Percentiles rank a stretch among this genome's conserved stretches.
Conservation (phyloP, 30 jellyfish, hydroid and myxozoan genomes). For the Hydractinia echinata region DNA sequence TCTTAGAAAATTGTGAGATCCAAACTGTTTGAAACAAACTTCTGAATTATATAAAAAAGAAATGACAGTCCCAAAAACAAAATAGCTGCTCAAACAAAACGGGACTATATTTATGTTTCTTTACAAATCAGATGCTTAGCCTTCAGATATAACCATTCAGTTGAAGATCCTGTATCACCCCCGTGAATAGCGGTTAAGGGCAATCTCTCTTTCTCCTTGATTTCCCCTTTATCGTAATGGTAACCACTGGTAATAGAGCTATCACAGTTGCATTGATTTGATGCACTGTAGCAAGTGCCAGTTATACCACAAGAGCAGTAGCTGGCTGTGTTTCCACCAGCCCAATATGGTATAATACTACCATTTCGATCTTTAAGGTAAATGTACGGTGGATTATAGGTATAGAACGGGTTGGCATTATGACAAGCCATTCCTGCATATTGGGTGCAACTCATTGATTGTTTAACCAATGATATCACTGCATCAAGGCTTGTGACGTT, state of each 20-base stretch:
- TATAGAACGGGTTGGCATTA: not conserved
- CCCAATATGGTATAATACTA: not conserved
- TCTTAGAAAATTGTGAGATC: too few relatives aligned
- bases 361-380: not conserved
- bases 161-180: not conserved
- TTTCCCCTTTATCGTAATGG: not conserved
- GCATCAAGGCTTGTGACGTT: not conserved
- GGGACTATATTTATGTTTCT: not conserved
- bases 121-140: not conserved
- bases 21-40: too few relatives aligned
- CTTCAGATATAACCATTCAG: not conserved
- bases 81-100: too few relatives aligned
- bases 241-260: slow-evolving; percentile 1
- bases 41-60: too few relatives aligned
- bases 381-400: not conserved
- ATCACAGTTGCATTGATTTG: slow-evolving; percentile 11
- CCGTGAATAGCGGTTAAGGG: not conserved
- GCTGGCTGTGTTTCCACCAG: not conserved
- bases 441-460: not conserved
- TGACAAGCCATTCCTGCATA: not conserved
- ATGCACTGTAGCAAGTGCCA: not conserved
- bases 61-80: too few relatives aligned
- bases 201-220: not conserved
- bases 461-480: slow-evolving; percentile 1
- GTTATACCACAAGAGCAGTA: not conserved